phyloP scores from a whole-genome alignment of 1,140 invertebrate genomes.

The Cataglyphis hispanica region DNA sequence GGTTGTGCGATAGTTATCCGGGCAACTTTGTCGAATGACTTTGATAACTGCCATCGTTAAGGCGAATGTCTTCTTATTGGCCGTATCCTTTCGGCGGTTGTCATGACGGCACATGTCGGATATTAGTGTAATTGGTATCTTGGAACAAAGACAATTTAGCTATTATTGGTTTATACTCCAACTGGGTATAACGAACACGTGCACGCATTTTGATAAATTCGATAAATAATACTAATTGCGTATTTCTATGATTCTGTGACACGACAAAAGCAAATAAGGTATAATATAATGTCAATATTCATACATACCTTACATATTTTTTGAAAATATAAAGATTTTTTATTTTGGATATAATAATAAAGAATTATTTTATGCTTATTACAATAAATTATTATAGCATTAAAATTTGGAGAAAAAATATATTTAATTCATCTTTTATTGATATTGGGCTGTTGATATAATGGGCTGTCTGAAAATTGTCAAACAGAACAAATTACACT shows the following conservation, averaged over 20 bases:
- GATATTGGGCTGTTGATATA: not conserved
- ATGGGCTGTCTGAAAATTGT: constrained; percentile 1
- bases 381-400: not conserved
- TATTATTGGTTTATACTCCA: constrained; percentile 1
- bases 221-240: constrained; percentile 10
- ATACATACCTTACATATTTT: not conserved
- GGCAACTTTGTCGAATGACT: constrained; percentile 61
- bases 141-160: constrained; percentile 14
- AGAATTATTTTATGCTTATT: not conserved
- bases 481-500: constrained; percentile 13
- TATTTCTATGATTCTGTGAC: not conserved
- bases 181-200: not conserved
- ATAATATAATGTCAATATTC: not conserved
- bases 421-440: not conserved
- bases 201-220: not conserved
- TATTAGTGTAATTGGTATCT: constrained; percentile 45
- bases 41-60: constrained; percentile 62
- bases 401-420: not conserved
- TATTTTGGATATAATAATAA: not conserved
- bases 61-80: constrained; percentile 50
- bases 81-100: not conserved
- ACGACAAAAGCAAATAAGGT: not conserved
- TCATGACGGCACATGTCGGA: constrained; percentile 23
- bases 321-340: constrained; percentile 9
- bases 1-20: constrained; percentile 57